These are phyloP conservation scores for Sebastes jordani DNA, from an alignment of 2,797 vertebrate genomes.

Conservation along the genomic window DNA sequence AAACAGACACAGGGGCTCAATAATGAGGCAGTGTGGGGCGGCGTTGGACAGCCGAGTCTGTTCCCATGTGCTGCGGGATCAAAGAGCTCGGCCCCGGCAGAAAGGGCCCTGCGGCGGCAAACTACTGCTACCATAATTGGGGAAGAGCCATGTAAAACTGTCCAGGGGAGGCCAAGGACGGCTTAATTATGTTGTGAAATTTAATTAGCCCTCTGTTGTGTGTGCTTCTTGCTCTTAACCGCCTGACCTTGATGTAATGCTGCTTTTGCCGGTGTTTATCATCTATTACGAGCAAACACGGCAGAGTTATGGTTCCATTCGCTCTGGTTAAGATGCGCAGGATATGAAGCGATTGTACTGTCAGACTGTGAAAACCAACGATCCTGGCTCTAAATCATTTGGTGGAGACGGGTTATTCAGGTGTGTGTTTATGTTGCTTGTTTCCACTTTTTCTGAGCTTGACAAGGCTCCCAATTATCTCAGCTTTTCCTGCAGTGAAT, in stretches of 20 bases:
- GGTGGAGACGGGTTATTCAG: not conserved
- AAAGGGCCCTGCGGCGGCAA: constrained; percentile 40
- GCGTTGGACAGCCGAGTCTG: constrained; percentile 21
- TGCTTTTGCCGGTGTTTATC: constrained; percentile 50
- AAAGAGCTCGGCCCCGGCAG: constrained; percentile 61
- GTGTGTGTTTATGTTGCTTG: constrained; percentile 1
- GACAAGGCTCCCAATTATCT: not conserved
- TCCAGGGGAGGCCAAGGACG: constrained; percentile 56
- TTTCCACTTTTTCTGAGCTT: not conserved
- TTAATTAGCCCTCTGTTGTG: constrained; percentile 65
- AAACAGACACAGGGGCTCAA: constrained; percentile 4
- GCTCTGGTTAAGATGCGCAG: constrained; percentile 6
- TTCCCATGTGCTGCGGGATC: constrained; percentile 60
- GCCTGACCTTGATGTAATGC: constrained; percentile 48
- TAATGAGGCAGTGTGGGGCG: constrained; percentile 39
- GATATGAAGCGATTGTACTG: constrained; percentile 18
- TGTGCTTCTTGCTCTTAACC: constrained; percentile 30
- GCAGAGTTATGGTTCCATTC: constrained; percentile 29
- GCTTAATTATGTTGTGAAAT: constrained; percentile 73
- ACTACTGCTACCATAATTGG: constrained; percentile 62
- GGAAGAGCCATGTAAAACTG: constrained; percentile 63
- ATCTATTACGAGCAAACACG: constrained; percentile 34
- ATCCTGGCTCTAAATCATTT: not conserved
- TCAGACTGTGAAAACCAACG: constrained; percentile 12
- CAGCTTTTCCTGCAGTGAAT: not conserved